Conservation (phyloP, 2,113 vertebrate species). For the Toxotes chatareus region DNA sequence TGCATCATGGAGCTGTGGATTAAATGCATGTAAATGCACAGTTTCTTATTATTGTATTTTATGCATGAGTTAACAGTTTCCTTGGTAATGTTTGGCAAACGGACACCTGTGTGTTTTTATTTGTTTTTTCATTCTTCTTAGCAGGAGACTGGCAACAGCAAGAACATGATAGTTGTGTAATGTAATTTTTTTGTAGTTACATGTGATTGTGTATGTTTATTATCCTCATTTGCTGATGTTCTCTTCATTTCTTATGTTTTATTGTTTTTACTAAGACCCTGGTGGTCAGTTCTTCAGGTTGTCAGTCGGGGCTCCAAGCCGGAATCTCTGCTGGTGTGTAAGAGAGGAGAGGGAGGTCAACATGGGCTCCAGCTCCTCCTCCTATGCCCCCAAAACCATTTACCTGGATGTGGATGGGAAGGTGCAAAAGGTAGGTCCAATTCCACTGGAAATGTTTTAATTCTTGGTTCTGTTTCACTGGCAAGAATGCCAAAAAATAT, state of each 20-base stretch:
- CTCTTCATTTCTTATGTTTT: background rate
- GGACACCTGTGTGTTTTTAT: background rate
- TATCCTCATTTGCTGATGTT: background rate
- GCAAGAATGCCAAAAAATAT: background rate
- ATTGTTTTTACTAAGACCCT: background rate
- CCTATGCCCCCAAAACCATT: conserved; percentile 81
- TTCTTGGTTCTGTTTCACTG: too few species aligned
- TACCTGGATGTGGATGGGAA: conserved; percentile 85
- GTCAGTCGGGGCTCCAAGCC: background rate
- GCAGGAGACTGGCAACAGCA: background rate
- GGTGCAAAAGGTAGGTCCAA: conserved; percentile 81
- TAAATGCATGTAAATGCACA: background rate
- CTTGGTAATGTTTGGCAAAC: background rate
- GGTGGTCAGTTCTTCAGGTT: background rate
- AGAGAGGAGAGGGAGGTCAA: conserved; percentile 65
- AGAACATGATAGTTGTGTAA: background rate
- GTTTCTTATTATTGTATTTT: background rate
- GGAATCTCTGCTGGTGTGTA: conserved; percentile 23
- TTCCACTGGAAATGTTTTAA: background rate
- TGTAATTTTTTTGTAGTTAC: background rate
- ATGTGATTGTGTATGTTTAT: too few species aligned
- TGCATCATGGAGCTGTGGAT: background rate
- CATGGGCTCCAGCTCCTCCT: conserved; percentile 86
- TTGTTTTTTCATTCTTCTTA: background rate
- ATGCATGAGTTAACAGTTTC: background rate